phyloP scores from a whole-genome alignment of 1,140 invertebrate species.

The Glossosoma conforme region DNA sequence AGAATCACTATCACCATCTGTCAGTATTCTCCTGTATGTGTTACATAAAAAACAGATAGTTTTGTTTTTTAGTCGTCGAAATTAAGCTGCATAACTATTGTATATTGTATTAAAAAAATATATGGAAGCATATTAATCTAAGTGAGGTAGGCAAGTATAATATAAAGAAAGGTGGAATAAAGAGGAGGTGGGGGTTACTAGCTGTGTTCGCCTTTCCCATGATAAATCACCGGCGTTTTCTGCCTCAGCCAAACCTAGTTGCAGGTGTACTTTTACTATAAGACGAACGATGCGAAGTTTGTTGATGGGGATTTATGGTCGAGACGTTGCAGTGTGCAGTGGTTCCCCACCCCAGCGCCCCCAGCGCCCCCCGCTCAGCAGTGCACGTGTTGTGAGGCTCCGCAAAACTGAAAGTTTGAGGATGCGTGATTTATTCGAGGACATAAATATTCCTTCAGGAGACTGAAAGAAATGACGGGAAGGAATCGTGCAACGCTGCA shows the following conservation, averaged over 20 bases:
- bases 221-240: constrained; percentile 29
- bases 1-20: no score
- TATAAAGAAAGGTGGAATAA: no score
- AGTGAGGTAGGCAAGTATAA: no score
- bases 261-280: constrained; percentile 29
- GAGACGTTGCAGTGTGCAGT: constrained; percentile 20
- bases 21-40: no score
- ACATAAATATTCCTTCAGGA: constrained; percentile 8
- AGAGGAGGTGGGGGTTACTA: no score
- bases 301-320: constrained; percentile 30
- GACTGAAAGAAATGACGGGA: no score
- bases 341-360: not conserved
- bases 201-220: constrained; percentile 23
- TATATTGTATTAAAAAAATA: no score
- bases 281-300: constrained; percentile 24
- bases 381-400: constrained; percentile 16
- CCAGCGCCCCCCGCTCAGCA: constrained; percentile 6
- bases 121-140: no score
- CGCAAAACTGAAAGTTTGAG: constrained; percentile 28
- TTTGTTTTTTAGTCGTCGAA: no score
- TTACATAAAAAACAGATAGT: no score
- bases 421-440: constrained; percentile 26
- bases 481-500: no score
- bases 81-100: no score
- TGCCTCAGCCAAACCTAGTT: constrained; percentile 13